phyloP scores from a whole-genome alignment of 2,113 vertebrate genomes.

The Rhombomys opimus region DNA sequence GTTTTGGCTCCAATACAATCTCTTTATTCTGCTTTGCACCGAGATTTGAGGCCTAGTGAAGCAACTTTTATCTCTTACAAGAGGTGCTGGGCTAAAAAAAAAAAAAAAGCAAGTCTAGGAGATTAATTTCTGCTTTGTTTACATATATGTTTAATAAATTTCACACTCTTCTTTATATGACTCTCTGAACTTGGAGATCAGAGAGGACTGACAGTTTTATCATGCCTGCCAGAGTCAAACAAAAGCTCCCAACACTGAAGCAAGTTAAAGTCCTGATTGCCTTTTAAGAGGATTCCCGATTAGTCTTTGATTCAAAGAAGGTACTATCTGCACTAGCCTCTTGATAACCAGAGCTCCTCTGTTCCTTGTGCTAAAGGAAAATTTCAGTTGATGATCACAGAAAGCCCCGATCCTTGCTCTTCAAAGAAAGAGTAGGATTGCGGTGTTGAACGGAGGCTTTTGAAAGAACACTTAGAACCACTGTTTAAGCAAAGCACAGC shows the following conservation, averaged over 20 bases:
- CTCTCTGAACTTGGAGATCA: neutral
- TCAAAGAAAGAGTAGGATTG: neutral
- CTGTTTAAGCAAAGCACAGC: neutral
- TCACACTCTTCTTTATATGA: neutral
- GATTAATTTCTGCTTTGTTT: neutral
- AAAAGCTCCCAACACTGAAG: neutral
- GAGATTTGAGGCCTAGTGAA: neutral
- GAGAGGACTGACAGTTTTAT: neutral
- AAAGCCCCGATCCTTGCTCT: neutral
- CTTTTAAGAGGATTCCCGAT: neutral
- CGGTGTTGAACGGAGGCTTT: neutral
- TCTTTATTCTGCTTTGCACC: neutral
- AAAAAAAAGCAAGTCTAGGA: neutral
- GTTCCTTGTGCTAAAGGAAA: neutral
- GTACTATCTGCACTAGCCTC: neutral
- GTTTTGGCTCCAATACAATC: neutral
- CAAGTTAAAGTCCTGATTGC: neutral
- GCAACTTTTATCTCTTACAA: neutral
- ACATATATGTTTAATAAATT: neutral
- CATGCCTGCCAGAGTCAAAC: neutral
- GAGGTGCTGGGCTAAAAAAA: neutral
- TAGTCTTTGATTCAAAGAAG: neutral
- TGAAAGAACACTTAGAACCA: neutral
- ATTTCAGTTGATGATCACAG: neutral
- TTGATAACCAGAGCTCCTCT: neutral